These are phyloP conservation scores for Peromyscus maniculatus DNA, from an alignment of 2,113 vertebrate species.

Conservation along the genomic window DNA sequence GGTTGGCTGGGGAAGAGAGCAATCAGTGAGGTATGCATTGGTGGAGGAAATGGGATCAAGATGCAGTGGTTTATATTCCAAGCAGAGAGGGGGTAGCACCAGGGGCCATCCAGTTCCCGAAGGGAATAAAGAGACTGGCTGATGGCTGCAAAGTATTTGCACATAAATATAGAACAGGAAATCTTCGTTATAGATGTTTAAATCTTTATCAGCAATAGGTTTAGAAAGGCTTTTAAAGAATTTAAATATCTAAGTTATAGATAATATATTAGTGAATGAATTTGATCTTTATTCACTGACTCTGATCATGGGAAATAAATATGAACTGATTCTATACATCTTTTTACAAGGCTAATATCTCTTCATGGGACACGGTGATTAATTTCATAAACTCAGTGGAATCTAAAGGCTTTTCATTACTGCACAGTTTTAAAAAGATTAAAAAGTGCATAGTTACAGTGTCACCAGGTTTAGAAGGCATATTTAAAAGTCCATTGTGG, in stretches of 20 bases:
- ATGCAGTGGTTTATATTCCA: not conserved
- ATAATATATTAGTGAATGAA: not conserved
- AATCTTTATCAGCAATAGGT: not conserved
- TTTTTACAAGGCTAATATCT: not conserved
- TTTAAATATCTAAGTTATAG: not conserved
- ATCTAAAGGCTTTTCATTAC: slow-evolving; percentile 10
- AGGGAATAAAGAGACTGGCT: not conserved
- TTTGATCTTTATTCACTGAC: not conserved
- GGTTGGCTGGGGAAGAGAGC: not conserved
- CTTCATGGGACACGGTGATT: not conserved
- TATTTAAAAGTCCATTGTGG: not conserved
- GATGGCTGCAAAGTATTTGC: not conserved
- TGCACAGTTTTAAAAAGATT: not conserved
- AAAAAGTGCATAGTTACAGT: not conserved
- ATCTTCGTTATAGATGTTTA: not conserved
- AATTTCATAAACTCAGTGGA: not conserved
- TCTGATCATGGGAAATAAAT: not conserved
- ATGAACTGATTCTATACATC: not conserved
- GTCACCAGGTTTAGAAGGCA: not conserved
- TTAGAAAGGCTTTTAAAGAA: not conserved
- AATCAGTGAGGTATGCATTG: not conserved
- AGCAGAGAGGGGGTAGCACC: not conserved
- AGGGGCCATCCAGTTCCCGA: not conserved
- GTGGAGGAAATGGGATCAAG: not conserved
- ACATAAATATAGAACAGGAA: not conserved